These are phyloP conservation scores for Brenthis daphne DNA, from an alignment of 2,888 invertebrate species.

Conservation along the genomic window DNA sequence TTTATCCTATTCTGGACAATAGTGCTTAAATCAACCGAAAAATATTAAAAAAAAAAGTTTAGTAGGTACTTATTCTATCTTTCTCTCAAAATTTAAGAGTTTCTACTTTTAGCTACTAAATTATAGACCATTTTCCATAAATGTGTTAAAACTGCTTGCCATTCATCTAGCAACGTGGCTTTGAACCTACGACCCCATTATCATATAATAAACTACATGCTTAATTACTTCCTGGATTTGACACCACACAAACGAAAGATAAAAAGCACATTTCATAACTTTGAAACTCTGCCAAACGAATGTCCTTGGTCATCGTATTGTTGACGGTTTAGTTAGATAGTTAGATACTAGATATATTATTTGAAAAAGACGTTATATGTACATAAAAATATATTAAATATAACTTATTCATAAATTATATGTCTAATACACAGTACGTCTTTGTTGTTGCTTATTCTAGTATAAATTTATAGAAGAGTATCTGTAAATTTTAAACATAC, in stretches of 20 bases:
- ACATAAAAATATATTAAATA: no score
- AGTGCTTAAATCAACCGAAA: no score
- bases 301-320: conserved; percentile 60
- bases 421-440: no score
- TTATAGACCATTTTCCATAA: background rate
- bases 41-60: no score
- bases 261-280: conserved; percentile 52
- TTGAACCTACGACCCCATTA: conserved; percentile 41
- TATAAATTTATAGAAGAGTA: no score
- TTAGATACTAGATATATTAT: background rate
- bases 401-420: no score
- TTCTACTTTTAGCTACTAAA: background rate
- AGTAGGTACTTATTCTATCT: no score
- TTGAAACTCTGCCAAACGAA: conserved; percentile 62
- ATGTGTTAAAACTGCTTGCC: background rate
- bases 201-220: conserved; percentile 36
- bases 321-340: conserved; percentile 59
- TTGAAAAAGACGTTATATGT: no score
- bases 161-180: conserved; percentile 18
- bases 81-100: no score
- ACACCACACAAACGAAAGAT: conserved; percentile 44
- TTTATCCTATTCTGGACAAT: no score
- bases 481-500: no score
- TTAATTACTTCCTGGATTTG: conserved; percentile 42
- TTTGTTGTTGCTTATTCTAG: no score